These are phyloP conservation scores for Xestobium rufovillosum DNA, from an alignment of 2,888 invertebrate genomes.

Conservation along the genomic window DNA sequence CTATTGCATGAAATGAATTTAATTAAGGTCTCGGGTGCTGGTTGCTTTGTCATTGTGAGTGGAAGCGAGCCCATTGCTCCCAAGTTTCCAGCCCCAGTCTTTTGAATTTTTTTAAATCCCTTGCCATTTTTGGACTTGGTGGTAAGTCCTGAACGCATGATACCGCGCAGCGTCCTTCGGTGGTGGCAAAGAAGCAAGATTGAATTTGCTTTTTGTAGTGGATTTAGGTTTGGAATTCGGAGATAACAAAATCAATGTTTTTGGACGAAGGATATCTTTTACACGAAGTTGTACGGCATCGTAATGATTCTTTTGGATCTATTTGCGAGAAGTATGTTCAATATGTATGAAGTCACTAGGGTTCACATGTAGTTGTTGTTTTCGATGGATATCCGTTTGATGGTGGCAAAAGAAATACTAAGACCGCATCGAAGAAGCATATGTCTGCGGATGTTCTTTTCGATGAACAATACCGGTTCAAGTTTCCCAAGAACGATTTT, in stretches of 20 bases:
- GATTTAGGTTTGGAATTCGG: constrained; percentile 14
- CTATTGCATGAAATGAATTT: too few relatives aligned
- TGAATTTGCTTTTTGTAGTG: too few relatives aligned
- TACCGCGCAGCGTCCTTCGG: too few relatives aligned
- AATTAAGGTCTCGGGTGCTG: too few relatives aligned
- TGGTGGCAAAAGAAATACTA: constrained; percentile 18
- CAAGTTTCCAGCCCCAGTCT: too few relatives aligned
- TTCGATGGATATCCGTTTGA: constrained; percentile 26
- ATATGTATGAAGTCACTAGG: constrained; percentile 24
- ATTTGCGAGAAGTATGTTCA: constrained; percentile 24
- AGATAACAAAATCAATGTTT: constrained; percentile 20
- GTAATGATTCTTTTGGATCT: constrained; percentile 17
- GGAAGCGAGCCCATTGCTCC: too few relatives aligned
- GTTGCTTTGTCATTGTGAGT: too few relatives aligned
- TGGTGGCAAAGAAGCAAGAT: too few relatives aligned
- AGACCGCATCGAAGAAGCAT: constrained; percentile 20
- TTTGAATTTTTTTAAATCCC: too few relatives aligned
- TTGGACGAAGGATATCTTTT: constrained; percentile 31
- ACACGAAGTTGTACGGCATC: constrained; percentile 28
- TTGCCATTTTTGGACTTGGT: too few relatives aligned
- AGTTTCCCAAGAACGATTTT: constrained; percentile 25
- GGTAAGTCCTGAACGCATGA: too few relatives aligned
- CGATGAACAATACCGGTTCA: constrained; percentile 13
- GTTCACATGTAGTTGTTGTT: constrained; percentile 20
- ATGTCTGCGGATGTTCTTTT: constrained; percentile 20